phyloP scores from a whole-genome alignment of 2,797 vertebrate species.

The Enteromius afrohamiltoni region DNA sequence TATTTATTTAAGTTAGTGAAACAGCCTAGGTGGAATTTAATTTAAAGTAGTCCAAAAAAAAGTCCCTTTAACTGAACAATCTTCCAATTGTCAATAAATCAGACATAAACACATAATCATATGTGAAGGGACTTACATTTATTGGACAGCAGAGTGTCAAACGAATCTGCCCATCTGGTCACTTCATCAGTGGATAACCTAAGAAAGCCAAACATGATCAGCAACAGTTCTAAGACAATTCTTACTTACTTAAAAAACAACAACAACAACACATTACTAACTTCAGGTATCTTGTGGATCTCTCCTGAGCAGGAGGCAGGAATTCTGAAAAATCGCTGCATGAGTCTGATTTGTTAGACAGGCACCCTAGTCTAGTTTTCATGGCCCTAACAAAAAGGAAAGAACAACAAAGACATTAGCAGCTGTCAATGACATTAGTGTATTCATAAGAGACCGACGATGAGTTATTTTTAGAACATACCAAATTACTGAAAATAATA shows the following conservation, averaged over 20 bases:
- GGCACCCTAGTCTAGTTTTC: constrained; percentile 95
- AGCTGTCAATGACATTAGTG: constrained; percentile 21
- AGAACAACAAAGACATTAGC: background rate
- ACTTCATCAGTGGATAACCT: constrained; percentile 94
- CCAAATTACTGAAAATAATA: constrained; percentile 15
- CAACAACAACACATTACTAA: constrained; percentile 67
- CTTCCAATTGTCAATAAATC: background rate
- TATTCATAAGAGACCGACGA: background rate
- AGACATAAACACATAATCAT: background rate
- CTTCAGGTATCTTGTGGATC: constrained; percentile 77
- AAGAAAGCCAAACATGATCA: constrained; percentile 49
- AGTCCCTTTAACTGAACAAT: background rate
- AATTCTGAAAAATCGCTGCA: constrained; percentile 95
- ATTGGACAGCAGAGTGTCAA: constrained; percentile 90
- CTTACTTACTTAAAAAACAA: background rate
- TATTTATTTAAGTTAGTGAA: background rate
- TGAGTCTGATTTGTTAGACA: constrained; percentile 97
- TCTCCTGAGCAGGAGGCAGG: constrained; percentile 80
- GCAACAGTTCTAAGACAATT: constrained; percentile 16
- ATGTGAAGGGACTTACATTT: constrained; percentile 85
- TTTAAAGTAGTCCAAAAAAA: background rate
- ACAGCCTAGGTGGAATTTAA: background rate
- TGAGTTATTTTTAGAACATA: constrained; percentile 35
- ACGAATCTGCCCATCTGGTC: constrained; percentile 91
- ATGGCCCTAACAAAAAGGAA: constrained; percentile 82